phyloP scores from a whole-genome alignment of 1,140 invertebrate species.

The Danaus plexippus region DNA sequence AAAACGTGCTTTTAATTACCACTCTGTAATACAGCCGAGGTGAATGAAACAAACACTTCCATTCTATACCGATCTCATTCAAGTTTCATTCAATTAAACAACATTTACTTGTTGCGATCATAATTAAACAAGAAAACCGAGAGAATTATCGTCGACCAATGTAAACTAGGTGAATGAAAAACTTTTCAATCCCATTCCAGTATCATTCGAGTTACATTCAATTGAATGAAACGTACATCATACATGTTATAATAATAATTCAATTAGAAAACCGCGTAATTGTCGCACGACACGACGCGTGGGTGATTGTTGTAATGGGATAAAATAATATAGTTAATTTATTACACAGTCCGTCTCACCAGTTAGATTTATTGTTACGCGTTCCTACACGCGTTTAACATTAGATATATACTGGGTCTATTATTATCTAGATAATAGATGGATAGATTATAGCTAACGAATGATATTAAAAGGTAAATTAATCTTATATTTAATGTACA shows the following conservation, averaged over 20 bases:
- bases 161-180: too few relatives aligned
- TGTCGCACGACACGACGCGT: constrained; percentile 15
- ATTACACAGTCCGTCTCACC: constrained; percentile 12
- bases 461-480: too few relatives aligned
- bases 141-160: too few relatives aligned
- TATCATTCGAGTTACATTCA: too few relatives aligned
- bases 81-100: too few relatives aligned
- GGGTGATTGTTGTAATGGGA: constrained; percentile 19
- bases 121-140: too few relatives aligned
- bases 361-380: constrained; percentile 19
- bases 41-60: constrained; percentile 4
- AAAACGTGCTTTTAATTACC: constrained; percentile 26
- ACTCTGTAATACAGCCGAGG: not conserved
- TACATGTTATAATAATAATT: constrained; percentile 12
- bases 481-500: too few relatives aligned
- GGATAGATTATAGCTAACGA: too few relatives aligned
- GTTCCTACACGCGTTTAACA: constrained; percentile 1
- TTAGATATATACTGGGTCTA: constrained; percentile 36
- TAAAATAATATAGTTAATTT: constrained; percentile 26
- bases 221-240: too few relatives aligned
- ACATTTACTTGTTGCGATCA: too few relatives aligned
- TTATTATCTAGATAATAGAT: too few relatives aligned
- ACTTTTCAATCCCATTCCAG: too few relatives aligned
- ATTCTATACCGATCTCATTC: not conserved
- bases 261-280: constrained; percentile 22